Base-by-base conservation (phyloP, 35 echinoderm and acorn worm species). In the Apostichopus japonicus region DNA sequence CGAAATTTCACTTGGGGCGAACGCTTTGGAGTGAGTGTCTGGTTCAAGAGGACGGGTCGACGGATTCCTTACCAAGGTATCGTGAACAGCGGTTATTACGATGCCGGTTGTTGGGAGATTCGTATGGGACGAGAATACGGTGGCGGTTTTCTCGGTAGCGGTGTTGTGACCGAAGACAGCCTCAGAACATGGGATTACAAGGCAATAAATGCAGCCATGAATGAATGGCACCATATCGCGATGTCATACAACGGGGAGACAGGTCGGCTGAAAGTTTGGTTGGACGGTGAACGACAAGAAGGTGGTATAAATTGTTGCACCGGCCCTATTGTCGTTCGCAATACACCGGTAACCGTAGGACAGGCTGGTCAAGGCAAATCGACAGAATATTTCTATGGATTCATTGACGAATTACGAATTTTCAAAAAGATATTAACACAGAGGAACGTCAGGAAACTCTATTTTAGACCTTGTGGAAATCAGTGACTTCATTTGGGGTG, bases 31-130 rank as follows among this genome's bases (percentile, higher is more conserved):
- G 95, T 96, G 27, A 96, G 95, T 62, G 92, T 91, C 16, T 96
- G 95, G 95, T 96, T 96, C 79, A 93, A 96, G 62, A 58, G 95
- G 27, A 96, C 92, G 10, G 92, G 81, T 11, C 24, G 54, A 25
- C 53, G 77, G 54, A 53, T 19, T 23, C 90, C 71, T 5, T 93
- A 93, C 56, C 95, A 96, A 65, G 95, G 95, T 77, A 93, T 96
- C 54, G 92, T 96, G 2, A 93, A 89, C 80, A 97, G 87, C 77
- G 96, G 96, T 65, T 97, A 97, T 87, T 58, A 81, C 88, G 79
- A 77, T n/a, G 44, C 24, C 8, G 93, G 96, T 3, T 91, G 86
- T 73, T 97, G 96, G 96, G 96, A 97, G 93, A 95, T 97, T 53
- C 79, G 94, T 33, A 97, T 97, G 96, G 91, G 91, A 51, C 54